A percentile compares a stretch with the other conserved stretches of the same genome.
phyloP scores from a whole-genome alignment of 2,797 vertebrate genomes.

The Gallirallus australis region DNA sequence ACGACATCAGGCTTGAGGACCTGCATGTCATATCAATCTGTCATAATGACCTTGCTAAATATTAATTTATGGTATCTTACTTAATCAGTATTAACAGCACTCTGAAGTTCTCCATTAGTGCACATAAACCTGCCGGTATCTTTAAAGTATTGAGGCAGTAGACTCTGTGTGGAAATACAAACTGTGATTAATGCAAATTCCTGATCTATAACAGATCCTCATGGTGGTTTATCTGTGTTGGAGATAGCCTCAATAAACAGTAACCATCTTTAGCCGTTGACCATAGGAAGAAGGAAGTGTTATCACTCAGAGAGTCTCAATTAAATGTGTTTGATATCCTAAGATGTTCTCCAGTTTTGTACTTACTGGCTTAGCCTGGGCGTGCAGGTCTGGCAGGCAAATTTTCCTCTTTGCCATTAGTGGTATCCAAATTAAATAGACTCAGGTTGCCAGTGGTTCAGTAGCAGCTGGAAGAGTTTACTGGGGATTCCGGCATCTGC shows the following conservation, averaged over 20 bases:
- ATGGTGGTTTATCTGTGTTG: constrained; percentile 21
- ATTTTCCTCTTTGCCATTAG: constrained; percentile 66
- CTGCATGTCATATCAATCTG: constrained; percentile 68
- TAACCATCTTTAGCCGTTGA: constrained; percentile 27
- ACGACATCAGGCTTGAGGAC: constrained; percentile 71
- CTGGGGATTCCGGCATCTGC: constrained; percentile 68
- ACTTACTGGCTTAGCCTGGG: constrained; percentile 46
- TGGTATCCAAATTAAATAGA: constrained; percentile 75
- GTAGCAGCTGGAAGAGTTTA: constrained; percentile 79
- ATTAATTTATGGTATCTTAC: constrained; percentile 71
- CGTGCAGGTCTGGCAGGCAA: constrained; percentile 55
- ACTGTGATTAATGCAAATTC: constrained; percentile 46
- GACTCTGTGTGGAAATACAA: constrained; percentile 8
- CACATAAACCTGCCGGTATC: constrained; percentile 30
- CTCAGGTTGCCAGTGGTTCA: constrained; percentile 69
- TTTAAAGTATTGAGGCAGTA: constrained; percentile 26
- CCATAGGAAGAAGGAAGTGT: not conserved
- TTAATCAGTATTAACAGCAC: constrained; percentile 74
- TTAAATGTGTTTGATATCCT: constrained; percentile 3
- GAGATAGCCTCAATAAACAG: constrained; percentile 42
- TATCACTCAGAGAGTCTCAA: not conserved
- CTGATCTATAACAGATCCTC: not conserved
- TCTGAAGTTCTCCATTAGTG: constrained; percentile 54
- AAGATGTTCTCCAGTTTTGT: constrained; percentile 44
- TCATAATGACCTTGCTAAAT: constrained; percentile 76